Conservation (phyloP, 2,113 vertebrate species). For the Ahaetulla prasina region DNA sequence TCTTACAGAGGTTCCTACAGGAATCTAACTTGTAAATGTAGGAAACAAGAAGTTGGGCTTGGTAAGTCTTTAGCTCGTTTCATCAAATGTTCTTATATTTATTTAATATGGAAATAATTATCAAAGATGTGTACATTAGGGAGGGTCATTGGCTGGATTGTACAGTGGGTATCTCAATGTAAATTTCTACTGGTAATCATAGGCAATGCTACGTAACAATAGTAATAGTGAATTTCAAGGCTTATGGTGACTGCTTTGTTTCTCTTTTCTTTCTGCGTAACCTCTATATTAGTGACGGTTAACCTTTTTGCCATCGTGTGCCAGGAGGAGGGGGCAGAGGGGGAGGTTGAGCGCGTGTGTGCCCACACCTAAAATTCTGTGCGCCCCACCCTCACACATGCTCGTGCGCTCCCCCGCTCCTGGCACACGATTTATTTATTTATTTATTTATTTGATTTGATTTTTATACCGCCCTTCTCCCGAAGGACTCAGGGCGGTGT, state of each 20-base stretch:
- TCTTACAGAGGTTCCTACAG: not conserved
- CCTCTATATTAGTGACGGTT: not conserved
- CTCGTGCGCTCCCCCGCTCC: too few species aligned
- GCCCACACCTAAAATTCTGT: too few species aligned
- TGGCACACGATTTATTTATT: too few species aligned
- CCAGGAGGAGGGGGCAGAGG: too few species aligned
- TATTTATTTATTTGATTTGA: too few species aligned
- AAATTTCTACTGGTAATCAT: not conserved
- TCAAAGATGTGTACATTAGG: not conserved
- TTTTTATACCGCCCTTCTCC: too few species aligned
- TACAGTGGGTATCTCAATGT: not conserved
- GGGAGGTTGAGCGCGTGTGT: too few species aligned
- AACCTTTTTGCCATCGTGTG: too few species aligned
- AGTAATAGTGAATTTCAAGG: not conserved
- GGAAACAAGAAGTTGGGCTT: too few species aligned
- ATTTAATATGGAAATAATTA: not conserved
- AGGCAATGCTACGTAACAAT: not conserved
- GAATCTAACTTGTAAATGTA: not conserved
- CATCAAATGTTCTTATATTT: not conserved
- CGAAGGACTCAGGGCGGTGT: too few species aligned
- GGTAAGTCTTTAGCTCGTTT: not conserved
- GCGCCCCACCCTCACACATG: too few species aligned
- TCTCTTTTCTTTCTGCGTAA: not conserved
- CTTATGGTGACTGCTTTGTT: not conserved
- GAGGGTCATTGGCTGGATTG: not conserved